These are phyloP conservation scores for Sebastiscus tertius DNA, from an alignment of 2,797 vertebrate species.

Conservation along the genomic window DNA sequence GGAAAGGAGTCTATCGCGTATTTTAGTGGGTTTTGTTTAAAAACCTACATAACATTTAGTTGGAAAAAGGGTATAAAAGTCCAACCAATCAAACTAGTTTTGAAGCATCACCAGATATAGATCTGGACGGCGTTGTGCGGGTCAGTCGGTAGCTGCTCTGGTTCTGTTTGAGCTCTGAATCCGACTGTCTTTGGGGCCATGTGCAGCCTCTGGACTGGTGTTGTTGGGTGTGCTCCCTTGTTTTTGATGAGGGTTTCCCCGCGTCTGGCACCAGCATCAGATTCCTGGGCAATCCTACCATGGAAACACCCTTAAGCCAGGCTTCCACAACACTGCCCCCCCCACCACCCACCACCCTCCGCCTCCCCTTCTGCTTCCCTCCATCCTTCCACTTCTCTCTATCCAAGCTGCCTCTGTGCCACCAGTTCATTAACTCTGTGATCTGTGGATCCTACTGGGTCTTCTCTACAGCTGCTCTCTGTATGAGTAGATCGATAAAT, in stretches of 20 bases:
- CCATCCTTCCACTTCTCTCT: conserved; percentile 60
- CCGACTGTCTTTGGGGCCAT: conserved; percentile 61
- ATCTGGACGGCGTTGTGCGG: no score
- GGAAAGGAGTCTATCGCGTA: no score
- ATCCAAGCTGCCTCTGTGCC: conserved; percentile 51
- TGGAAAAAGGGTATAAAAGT: no score
- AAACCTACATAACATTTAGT: no score
- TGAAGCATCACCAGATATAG: no score
- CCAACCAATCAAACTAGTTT: no score
- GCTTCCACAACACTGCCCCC: conserved; percentile 60
- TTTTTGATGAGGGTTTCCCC: conserved; percentile 91
- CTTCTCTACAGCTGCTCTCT: conserved; percentile 51
- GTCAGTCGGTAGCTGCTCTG: not conserved
- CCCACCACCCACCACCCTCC: conserved; percentile 41
- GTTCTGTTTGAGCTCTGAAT: conserved; percentile 5
- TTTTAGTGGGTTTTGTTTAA: no score
- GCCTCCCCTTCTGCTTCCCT: conserved; percentile 37
- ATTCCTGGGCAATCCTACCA: conserved; percentile 89
- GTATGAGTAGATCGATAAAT: conserved; percentile 37
- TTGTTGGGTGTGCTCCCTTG: conserved; percentile 77
- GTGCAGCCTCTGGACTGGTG: conserved; percentile 21
- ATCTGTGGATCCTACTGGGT: conserved; percentile 19
- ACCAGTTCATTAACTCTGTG: conserved; percentile 51
- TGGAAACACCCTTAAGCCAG: conserved; percentile 82
- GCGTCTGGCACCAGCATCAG: conserved; percentile 78